A percentile compares a stretch with the other conserved stretches of the same genome.
These are phyloP conservation scores for Malacosoma neustria DNA, from an alignment of 2,888 invertebrate species.

Conservation along the genomic window DNA sequence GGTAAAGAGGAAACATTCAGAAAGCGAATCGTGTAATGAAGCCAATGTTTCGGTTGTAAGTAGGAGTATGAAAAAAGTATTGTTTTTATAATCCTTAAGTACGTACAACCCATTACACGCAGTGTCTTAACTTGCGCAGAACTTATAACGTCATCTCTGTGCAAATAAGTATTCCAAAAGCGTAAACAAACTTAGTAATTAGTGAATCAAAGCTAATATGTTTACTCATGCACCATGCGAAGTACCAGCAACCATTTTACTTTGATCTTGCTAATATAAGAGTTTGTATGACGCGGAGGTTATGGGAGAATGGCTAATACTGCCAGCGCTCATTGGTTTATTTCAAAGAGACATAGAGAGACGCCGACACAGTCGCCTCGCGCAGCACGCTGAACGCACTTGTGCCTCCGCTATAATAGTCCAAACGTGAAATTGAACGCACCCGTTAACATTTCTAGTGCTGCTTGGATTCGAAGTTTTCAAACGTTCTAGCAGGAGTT, in stretches of 20 bases:
- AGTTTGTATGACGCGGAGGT: constrained; percentile 12
- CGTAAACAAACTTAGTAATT: constrained; percentile 7
- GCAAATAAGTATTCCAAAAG: constrained; percentile 1
- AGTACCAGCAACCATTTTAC: constrained; percentile 28
- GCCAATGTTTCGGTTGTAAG: too few species aligned
- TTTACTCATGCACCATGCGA: constrained; percentile 29
- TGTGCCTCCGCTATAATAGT: constrained; percentile 31
- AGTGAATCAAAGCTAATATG: constrained; percentile 35
- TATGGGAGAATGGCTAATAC: constrained; percentile 25
- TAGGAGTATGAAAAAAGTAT: too few species aligned
- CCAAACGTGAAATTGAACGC: constrained; percentile 24
- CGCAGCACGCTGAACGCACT: constrained; percentile 40
- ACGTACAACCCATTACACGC: too few species aligned
- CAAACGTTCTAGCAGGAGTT: constrained; percentile 4
- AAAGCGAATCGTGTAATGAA: too few species aligned
- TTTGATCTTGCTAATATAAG: constrained; percentile 25
- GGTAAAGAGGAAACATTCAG: too few species aligned
- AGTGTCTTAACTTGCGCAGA: too few species aligned
- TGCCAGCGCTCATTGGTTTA: constrained; percentile 24
- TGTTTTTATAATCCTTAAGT: too few species aligned
- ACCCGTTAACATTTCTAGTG: constrained; percentile 20
- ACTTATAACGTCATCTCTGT: too few species aligned
- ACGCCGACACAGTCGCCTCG: constrained; percentile 45
- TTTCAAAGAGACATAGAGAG: constrained; percentile 53
- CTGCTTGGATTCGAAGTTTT: constrained; percentile 3